Evolutionary conservation across 1,140 invertebrate genomes (phyloP), one percentile per base, ranked within the genome.

Genomic region (Dendrolimus punctatus): DNA sequence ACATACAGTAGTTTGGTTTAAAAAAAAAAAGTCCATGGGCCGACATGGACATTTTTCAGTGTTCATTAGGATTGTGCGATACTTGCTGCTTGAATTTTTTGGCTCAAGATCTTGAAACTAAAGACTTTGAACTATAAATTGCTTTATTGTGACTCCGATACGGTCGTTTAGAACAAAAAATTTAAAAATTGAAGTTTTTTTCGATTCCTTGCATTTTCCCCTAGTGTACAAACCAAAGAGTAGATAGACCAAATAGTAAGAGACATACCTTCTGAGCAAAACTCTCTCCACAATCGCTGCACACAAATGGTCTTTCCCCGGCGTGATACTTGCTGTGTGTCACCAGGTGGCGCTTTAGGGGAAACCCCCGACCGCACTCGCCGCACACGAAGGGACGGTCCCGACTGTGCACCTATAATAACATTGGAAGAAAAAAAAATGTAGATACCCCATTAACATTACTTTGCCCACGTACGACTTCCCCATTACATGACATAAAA

Each of bases 321-420:
- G 93, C 95, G 85, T 97, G 96, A 75, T 94, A 95, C 86, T 95
- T 94, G 80, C 91, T 92, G 81, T 96, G 94, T 44, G 93, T 95
- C 8, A 94, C 93, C n/a, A 96, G 85, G 65, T 95, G 93, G 53
- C 94, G 89, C 76, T 94, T 94, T 10, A 95, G 80, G 0, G 94
- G 93, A 82, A 96, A 96, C 46, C 93, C 90, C 50, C 93, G 90
- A 2, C 94, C 94, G 84, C 95, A 95, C 76, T 95, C 92, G 50
- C 90, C 88, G 79, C 95, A 96, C 23, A 94, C 90, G 71, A 95
- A 96, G 6, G 94, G 94, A 55, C 93, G 89, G 49, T 95, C 94
- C 45, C 94, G 89, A 56, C 91, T 93, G 71, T 92, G 92, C 4
- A 91, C 90, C 89, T 90, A 63, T n/a, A 37, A 45, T 40, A 40